Percentiles rank a stretch among this genome's conserved stretches.
These are phyloP conservation scores for Siderastrea radians DNA, from an alignment of 92 coral and sea anemone genomes.

Conservation along the genomic window DNA sequence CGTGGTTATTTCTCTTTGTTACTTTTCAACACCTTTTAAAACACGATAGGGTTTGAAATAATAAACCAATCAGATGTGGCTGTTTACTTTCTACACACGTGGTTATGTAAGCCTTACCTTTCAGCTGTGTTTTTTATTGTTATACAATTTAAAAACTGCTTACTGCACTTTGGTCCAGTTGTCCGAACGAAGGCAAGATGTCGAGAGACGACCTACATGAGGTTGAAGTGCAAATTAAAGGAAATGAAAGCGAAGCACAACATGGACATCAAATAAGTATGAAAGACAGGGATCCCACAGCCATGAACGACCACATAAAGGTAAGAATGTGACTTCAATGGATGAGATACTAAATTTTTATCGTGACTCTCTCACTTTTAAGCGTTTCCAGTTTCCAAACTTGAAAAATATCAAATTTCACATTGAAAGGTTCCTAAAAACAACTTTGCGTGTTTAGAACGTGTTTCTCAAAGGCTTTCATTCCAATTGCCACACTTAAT, in stretches of 20 bases:
- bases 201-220: slow-evolving; percentile 37
- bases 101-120: not conserved
- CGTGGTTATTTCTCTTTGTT: not conserved
- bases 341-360: not conserved
- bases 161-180: not conserved
- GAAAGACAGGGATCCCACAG: slow-evolving; percentile 78
- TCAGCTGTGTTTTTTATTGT: not conserved
- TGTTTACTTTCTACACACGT: slow-evolving; percentile 3
- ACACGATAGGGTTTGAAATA: not conserved
- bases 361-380: not conserved
- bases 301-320: slow-evolving; percentile 89
- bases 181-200: not conserved
- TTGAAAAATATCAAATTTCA: no score
- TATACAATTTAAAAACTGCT: not conserved
- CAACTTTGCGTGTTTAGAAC: no score
- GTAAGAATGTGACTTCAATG: slow-evolving; percentile 22
- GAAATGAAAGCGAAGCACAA: slow-evolving; percentile 54
- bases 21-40: not conserved
- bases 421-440: no score
- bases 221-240: slow-evolving; percentile 60
- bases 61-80: not conserved
- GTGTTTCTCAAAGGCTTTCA: no score
- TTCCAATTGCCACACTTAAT: no score
- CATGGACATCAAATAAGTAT: slow-evolving; percentile 77
- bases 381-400: not conserved